phyloP scores from a whole-genome alignment of 2,888 invertebrate genomes.

The Cephus pulcher region DNA sequence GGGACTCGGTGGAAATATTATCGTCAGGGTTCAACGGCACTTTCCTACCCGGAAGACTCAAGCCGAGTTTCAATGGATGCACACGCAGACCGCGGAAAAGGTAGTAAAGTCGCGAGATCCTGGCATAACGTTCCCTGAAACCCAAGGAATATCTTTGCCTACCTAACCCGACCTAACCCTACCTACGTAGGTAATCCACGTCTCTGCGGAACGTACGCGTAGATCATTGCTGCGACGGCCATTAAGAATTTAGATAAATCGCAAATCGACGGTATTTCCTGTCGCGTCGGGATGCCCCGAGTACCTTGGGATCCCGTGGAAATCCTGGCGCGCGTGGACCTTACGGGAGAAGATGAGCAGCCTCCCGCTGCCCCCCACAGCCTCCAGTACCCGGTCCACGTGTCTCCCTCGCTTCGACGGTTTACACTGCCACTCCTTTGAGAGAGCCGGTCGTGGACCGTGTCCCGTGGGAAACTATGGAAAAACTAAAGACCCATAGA shows the following conservation, averaged over 20 bases:
- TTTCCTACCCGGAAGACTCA: neutral
- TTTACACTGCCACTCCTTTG: slow-evolving; percentile 32
- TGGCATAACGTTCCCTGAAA: slow-evolving; percentile 31
- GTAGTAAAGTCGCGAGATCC: slow-evolving; percentile 19
- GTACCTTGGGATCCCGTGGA: slow-evolving; percentile 33
- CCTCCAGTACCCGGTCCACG: neutral
- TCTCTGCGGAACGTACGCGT: slow-evolving; percentile 19
- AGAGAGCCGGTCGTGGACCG: slow-evolving; percentile 28
- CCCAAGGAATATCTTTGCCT: neutral
- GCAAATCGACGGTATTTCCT: slow-evolving; percentile 54
- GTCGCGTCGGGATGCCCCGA: slow-evolving; percentile 36
- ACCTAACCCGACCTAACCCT: too few relatives aligned
- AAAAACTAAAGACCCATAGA: neutral
- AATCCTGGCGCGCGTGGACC: neutral
- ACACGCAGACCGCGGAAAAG: neutral
- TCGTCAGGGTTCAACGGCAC: neutral
- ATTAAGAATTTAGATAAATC: slow-evolving; percentile 59
- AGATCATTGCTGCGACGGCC: slow-evolving; percentile 9
- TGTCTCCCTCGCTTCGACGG: slow-evolving; percentile 31
- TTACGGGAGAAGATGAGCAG: neutral
- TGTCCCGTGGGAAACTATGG: slow-evolving; percentile 16
- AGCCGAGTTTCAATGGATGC: neutral
- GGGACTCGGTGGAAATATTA: neutral
- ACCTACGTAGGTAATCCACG: neutral
- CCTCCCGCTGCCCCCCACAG: neutral